Evolutionary conservation across 2,113 vertebrate species (phyloP), one percentile per base, ranked within the genome.

Genomic region (Genyomyrus donnyi): DNA sequence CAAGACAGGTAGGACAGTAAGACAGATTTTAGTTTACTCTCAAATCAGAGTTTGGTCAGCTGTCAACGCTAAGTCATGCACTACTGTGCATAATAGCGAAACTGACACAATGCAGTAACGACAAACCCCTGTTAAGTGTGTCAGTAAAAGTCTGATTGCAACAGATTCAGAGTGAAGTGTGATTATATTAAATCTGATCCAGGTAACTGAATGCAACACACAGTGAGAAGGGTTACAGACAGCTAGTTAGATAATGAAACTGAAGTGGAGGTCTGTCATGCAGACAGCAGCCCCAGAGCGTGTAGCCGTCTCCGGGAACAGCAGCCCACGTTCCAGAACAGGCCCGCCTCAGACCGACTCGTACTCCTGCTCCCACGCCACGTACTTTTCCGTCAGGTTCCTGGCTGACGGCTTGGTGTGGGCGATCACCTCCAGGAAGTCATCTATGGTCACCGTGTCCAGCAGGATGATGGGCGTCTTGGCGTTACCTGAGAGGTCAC

Each of bases 331-430:
- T 15, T 31, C 66, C 27, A 35, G 10, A 70, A 70, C 66, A 11
- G 66, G 27, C 4, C 66, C 70, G 15, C 31, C 46, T 92, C 95
- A 99, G 3, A 98, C 97, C 0, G 98, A 98, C 92, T 98, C 95
- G 1, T 97, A 99, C 83, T 99, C 97, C 85, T 80, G 96, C 94
- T 99, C 97, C 98, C 98, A 99, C 90, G 95, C 97, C 0, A 91
- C 90, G 90, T 98, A 99, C 93, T 94, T 97, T 88, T 96, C 94
- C n/a, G 94, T 96, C 45, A 99, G 93, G 66, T 94, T 97, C 92
- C 96, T 96, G 3, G 96, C 97, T 0, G 98, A 99, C 0, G 96
- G 98, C 92, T 99, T 99, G 90, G 97, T 98, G 93, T 99, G 97
- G 35, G 96, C 39, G 0, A 97, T 95, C 52, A 97, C 98, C 24